phyloP scores from a whole-genome alignment of 2,888 invertebrate genomes.

The Yponomeuta evonymella region DNA sequence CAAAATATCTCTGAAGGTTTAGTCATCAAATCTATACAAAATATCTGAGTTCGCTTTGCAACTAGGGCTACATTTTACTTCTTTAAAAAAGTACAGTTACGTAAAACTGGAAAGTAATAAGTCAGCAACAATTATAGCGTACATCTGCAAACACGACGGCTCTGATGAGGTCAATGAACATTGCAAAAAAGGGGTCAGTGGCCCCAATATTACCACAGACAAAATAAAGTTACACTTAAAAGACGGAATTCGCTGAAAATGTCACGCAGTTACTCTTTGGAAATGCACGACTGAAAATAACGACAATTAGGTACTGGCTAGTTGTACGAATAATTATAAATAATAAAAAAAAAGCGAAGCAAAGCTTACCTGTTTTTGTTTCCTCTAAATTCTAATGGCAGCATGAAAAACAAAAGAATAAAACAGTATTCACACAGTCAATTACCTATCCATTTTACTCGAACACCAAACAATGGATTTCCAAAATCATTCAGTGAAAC shows the following conservation, averaged over 20 bases:
- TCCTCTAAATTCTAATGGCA: background rate
- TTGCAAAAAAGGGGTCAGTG: constrained; percentile 63
- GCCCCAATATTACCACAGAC: constrained; percentile 40
- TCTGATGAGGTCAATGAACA: constrained; percentile 61
- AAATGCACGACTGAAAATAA: too few relatives aligned
- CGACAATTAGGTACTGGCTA: too few relatives aligned
- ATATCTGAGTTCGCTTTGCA: background rate
- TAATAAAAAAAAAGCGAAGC: too few relatives aligned
- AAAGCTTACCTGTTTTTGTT: background rate
- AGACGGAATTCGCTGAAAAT: background rate
- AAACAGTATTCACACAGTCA: background rate
- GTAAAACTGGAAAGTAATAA: constrained; percentile 10
- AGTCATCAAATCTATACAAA: background rate
- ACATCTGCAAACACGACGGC: constrained; percentile 52
- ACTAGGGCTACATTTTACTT: background rate
- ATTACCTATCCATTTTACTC: background rate
- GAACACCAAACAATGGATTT: background rate
- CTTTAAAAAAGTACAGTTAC: background rate
- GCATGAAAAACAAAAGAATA: background rate
- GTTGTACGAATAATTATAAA: too few relatives aligned
- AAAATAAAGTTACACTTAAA: background rate
- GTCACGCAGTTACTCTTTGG: background rate
- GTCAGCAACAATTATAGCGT: constrained; percentile 25
- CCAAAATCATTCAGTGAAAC: background rate
- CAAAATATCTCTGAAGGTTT: too few relatives aligned